Evolutionary conservation across 1,140 invertebrate species (phyloP).

Genomic region (Diprion similis): DNA sequence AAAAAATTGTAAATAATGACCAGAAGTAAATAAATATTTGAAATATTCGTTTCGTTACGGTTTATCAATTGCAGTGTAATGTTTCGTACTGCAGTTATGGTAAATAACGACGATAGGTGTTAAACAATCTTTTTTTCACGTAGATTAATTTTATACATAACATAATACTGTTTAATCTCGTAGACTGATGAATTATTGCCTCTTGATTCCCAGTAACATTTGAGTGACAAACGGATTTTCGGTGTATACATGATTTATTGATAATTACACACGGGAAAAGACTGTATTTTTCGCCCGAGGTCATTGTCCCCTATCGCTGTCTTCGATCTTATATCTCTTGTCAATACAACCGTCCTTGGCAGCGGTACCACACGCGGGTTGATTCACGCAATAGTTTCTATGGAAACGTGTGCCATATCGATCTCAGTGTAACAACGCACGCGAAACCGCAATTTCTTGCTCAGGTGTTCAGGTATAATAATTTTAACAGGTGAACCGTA

Average conservation of each 20-base stretch:
- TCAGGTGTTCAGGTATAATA: not conserved
- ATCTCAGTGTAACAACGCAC: not conserved
- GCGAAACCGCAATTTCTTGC: not conserved
- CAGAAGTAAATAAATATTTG: not conserved
- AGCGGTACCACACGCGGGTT: constrained; percentile 26
- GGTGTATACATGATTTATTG: too few relatives aligned
- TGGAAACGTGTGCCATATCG: constrained; percentile 36
- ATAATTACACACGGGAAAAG: not conserved
- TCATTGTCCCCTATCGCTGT: constrained; percentile 46
- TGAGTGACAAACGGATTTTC: too few relatives aligned
- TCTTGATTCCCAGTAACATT: too few relatives aligned
- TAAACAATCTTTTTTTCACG: too few relatives aligned
- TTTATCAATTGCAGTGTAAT: not conserved
- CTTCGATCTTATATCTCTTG: constrained; percentile 8
- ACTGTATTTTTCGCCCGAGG: constrained; percentile 29
- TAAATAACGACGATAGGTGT: too few relatives aligned
- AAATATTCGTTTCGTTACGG: not conserved
- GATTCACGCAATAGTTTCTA: constrained; percentile 47
- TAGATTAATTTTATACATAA: too few relatives aligned
- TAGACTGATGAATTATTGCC: too few relatives aligned
- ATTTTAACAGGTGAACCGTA: constrained; percentile 7
- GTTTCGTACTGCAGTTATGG: not conserved
- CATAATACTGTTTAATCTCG: too few relatives aligned
- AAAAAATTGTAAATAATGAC: not conserved
- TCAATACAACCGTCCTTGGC: constrained; percentile 51